phyloP scores from a whole-genome alignment of 2,888 invertebrate species.

The Cheilosia vulpina region DNA sequence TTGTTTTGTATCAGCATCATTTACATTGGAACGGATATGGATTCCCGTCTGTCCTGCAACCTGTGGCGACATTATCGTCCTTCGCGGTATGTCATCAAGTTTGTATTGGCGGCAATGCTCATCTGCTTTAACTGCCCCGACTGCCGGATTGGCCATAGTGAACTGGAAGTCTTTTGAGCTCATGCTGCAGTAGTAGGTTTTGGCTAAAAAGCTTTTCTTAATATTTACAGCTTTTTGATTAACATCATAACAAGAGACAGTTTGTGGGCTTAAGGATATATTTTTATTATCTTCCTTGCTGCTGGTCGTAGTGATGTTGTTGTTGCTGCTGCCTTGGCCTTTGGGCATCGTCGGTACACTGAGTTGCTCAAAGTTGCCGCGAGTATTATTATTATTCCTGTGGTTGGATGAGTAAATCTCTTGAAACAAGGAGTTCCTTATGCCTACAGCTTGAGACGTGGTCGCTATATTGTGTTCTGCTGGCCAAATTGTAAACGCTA shows the following conservation, averaged over 20 bases:
- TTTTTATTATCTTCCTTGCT: constrained; percentile 49
- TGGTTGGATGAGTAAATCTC: constrained; percentile 59
- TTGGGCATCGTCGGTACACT: constrained; percentile 17
- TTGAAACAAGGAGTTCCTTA: constrained; percentile 55
- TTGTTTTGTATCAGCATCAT: constrained; percentile 12
- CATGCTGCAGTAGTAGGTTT: constrained; percentile 56
- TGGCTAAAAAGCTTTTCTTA: constrained; percentile 63
- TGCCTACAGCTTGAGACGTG: constrained; percentile 48
- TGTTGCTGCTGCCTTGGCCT: constrained; percentile 5
- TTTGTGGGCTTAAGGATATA: constrained; percentile 53
- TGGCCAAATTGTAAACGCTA: not conserved
- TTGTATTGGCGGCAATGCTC: not conserved
- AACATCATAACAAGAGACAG: constrained; percentile 55
- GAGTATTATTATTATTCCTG: constrained; percentile 25
- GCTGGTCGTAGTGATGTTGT: constrained; percentile 5
- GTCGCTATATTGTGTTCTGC: constrained; percentile 31
- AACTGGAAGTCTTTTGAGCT: constrained; percentile 45
- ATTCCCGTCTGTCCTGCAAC: not conserved
- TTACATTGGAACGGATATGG: constrained; percentile 18
- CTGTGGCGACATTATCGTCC: not conserved
- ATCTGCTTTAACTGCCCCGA: not conserved
- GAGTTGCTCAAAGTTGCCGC: constrained; percentile 9
- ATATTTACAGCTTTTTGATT: constrained; percentile 66
- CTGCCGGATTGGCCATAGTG: constrained; percentile 37
- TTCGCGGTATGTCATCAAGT: constrained; percentile 6